phyloP scores from a whole-genome alignment of 2,888 invertebrate genomes.

The Cylindroiulus punctatus region DNA sequence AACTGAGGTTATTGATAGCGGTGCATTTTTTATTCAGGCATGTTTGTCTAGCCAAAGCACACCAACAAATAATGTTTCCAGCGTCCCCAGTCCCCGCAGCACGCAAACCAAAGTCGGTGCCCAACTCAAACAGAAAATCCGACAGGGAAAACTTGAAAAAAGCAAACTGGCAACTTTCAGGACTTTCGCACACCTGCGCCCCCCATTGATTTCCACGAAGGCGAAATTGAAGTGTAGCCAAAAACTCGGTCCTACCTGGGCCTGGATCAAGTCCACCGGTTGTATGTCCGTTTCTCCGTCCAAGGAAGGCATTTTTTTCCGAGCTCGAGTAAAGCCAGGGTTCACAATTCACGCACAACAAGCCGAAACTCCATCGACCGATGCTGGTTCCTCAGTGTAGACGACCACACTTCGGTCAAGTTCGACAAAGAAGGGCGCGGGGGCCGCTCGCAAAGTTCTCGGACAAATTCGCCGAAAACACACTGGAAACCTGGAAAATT shows the following conservation, averaged over 20 bases:
- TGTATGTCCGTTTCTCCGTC: constrained; percentile 4
- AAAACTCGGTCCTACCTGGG: background rate
- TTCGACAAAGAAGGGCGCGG: constrained; percentile 17
- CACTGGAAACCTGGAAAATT: too few relatives aligned
- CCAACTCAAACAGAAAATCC: too few relatives aligned
- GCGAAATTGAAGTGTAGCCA: background rate
- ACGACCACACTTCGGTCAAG: background rate
- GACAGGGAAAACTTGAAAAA: too few relatives aligned
- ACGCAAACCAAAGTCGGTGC: too few relatives aligned
- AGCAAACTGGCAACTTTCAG: background rate
- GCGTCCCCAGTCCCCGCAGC: too few relatives aligned
- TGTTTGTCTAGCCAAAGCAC: too few relatives aligned
- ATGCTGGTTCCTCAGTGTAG: background rate
- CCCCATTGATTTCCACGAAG: constrained; percentile 19
- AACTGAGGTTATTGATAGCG: background rate
- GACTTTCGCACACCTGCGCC: background rate
- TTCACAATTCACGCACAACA: background rate
- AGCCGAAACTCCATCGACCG: constrained; percentile 9
- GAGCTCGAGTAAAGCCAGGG: background rate
- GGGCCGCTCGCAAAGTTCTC: background rate
- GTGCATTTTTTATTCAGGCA: background rate
- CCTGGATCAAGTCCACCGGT: constrained; percentile 24
- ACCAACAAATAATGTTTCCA: too few relatives aligned
- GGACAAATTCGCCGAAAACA: background rate
- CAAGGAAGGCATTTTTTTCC: constrained; percentile 18